Conservation (phyloP, 2,113 vertebrate genomes). For the Pelodiscus sinensis region DNA sequence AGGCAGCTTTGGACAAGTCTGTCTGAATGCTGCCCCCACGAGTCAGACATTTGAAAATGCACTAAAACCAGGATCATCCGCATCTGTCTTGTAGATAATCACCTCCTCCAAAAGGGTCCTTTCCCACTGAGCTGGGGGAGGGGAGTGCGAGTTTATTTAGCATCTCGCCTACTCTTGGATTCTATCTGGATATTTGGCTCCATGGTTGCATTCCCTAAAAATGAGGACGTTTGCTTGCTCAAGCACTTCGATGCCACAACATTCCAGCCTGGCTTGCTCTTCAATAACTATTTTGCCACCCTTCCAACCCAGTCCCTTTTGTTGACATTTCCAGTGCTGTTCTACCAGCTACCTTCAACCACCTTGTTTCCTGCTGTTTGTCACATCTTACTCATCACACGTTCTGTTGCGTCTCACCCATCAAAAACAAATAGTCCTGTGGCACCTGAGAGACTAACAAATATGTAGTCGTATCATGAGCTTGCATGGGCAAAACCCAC, state of each 20-base stretch:
- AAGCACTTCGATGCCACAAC: not conserved
- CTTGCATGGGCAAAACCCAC: too few species aligned
- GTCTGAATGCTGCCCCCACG: conserved; percentile 55
- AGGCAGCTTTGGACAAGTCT: not conserved
- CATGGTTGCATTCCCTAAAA: not conserved
- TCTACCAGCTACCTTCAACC: not conserved
- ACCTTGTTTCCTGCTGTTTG: not conserved
- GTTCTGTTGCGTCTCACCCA: not conserved
- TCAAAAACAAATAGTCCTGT: not conserved
- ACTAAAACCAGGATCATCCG: not conserved
- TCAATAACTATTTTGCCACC: not conserved
- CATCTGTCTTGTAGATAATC: not conserved
- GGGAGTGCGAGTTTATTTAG: too few species aligned
- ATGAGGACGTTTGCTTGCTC: not conserved
- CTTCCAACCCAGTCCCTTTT: accelerated
- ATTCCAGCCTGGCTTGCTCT: not conserved
- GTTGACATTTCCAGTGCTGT: accelerated
- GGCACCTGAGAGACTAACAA: too few species aligned
- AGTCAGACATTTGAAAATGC: conserved; percentile 34
- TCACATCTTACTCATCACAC: not conserved
- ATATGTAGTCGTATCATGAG: too few species aligned
- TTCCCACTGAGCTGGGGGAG: accelerated
- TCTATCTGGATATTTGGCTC: not conserved
- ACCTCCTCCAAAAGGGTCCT: accelerated
- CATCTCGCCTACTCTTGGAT: not conserved